Conservation (phyloP, 1,140 invertebrate genomes). For the Drosophila tani region DNA sequence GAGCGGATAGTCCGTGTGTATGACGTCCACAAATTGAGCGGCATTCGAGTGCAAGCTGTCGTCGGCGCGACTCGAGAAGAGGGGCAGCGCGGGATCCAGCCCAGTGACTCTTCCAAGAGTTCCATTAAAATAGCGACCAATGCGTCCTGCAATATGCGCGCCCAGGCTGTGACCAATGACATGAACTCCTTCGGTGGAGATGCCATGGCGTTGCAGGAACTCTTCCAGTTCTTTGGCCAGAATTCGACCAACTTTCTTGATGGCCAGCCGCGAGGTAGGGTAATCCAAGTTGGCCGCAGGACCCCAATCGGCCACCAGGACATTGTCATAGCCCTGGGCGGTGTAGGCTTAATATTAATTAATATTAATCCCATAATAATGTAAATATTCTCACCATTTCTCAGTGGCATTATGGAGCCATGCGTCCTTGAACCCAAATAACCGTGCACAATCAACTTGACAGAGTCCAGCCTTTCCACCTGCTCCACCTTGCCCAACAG, state of each 20-base stretch:
- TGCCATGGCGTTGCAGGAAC: constrained; percentile 62
- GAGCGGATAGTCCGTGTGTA: constrained; percentile 87
- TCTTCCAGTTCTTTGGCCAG: constrained; percentile 58
- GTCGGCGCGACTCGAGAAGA: constrained; percentile 85
- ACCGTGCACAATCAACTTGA: constrained; percentile 79
- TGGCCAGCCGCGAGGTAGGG: constrained; percentile 52
- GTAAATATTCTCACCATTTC: constrained; percentile 59
- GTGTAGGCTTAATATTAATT: no score
- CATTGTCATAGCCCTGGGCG: constrained; percentile 63
- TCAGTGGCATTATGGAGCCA: constrained; percentile 67
- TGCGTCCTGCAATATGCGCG: constrained; percentile 87
- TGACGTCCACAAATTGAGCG: constrained; percentile 86
- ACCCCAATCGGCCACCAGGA: constrained; percentile 77
- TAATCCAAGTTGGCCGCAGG: constrained; percentile 73
- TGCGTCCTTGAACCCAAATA: constrained; percentile 70
- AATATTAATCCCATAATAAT: no score
- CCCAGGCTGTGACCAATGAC: constrained; percentile 88
- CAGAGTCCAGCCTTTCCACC: constrained; percentile 23
- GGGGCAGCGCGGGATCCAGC: constrained; percentile 87
- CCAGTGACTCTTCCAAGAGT: constrained; percentile 86
- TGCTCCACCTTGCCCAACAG: constrained; percentile 43
- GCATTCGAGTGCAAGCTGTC: constrained; percentile 85
- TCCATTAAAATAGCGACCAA: constrained; percentile 86
- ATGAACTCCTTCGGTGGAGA: constrained; percentile 85
- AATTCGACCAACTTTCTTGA: constrained; percentile 45